Evolutionary conservation across 2,113 vertebrate genomes (phyloP), one percentile per base, ranked within the genome.

Genomic region (Upupa epops): DNA sequence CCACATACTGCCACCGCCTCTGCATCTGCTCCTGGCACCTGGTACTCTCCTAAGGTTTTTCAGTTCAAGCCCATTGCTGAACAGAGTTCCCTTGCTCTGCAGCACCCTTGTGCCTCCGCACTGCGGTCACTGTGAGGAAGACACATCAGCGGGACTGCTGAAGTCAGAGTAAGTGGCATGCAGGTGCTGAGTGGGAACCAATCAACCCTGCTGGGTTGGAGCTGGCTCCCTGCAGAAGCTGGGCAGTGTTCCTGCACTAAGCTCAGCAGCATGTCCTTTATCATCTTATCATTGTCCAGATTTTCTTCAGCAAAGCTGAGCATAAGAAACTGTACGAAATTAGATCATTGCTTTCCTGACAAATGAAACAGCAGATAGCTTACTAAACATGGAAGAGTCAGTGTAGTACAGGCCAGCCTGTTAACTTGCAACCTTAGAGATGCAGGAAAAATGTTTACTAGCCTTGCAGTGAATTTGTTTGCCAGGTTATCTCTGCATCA

Each of bases 281-380:
- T 40, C 80, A 48, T 20, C n/a, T 68, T 31, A 26, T 9, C 55
- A 8, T 45, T 15, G 9, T 1, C 69, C 84, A 78, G 54, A 45
- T 86, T 79, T 52, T 17, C 83, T 58, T 66, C 83, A 78, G 70
- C 51, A 85, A 52, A 82, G 42, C 37, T 75, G 58, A 32, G 46
- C 12, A 21, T 17, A 56, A 72, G 25, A 48, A 89, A 21, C 24
- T 6, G 40, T 42, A 42, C 11, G 40, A 42, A 42, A 48, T 42
- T 29, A 92, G 75, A 79, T 79, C 74, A 51, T 46, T 89, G 51
- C 78, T 64, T 72, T 85, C 31, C 63, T 95, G 75, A 52, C 49
- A 79, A 84, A 79, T 22, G 36, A 55, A 74, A 59, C 32, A 49
- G 63, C 15, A 22, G 37, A n/a, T 63, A 32, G 17, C 32, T 40